Conservation (phyloP, 2,113 vertebrate species). For the Crotalus horridus region DNA sequence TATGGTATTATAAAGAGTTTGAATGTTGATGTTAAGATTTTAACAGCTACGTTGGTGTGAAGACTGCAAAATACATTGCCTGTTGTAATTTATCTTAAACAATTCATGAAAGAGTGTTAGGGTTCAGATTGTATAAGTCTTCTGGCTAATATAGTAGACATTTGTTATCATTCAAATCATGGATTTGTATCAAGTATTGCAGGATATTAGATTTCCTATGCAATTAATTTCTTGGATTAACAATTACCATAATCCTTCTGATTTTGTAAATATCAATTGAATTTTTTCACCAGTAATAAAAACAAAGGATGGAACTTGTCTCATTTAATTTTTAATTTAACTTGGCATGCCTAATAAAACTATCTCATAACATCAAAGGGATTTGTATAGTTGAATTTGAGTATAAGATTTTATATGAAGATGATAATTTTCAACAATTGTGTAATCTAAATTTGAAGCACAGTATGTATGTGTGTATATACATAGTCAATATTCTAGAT, state of each 20-base stretch:
- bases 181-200: neutral
- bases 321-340: neutral
- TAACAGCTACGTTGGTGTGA: neutral
- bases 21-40: neutral
- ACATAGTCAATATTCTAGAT: too few species aligned
- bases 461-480: too few species aligned
- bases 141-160: neutral
- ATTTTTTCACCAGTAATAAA: neutral
- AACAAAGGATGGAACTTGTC: neutral
- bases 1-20: neutral
- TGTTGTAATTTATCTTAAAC: neutral
- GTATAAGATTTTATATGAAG: neutral
- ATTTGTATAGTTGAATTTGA: neutral
- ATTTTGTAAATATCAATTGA: neutral
- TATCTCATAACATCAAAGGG: neutral
- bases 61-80: neutral
- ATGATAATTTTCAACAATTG: neutral
- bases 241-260: neutral
- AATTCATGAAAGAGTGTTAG: neutral
- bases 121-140: neutral
- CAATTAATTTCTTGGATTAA: neutral
- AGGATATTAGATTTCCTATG: neutral
- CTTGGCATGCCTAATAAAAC: neutral
- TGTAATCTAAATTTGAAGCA: neutral
- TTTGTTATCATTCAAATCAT: neutral